Evolutionary conservation across 2,113 vertebrate genomes (phyloP), one percentile per base, ranked within the genome.

Genomic region (Blennius ocellaris): DNA sequence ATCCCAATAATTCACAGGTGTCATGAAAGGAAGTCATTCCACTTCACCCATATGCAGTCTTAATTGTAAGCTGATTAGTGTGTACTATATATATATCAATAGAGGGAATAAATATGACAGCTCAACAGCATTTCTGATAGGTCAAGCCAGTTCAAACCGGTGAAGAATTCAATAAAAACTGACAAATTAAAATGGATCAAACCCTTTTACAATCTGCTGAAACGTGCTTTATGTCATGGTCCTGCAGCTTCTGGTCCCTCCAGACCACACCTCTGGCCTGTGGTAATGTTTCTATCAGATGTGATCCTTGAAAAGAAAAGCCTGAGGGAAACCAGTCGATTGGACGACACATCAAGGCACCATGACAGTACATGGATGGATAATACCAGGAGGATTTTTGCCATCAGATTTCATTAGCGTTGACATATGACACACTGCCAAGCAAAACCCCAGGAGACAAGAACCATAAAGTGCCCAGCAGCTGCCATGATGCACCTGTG

Each of bases 301-400:
- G 59, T 49, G 71, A 73, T 81, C 71, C 52, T 63, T 66, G 48
- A 64, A 68, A 84, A 65, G 39, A 63, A 73, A 71, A 69, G 58
- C 81, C 77, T 40, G 76, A 69, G 70, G 71, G 68, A 77, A 50
- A 78, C 37, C 51, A 61, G 50, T 17, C 60, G 60, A 80, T 89
- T 61, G 72, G 63, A 85, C 78, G 62, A 70, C 21, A 38, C 82
- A 82, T 78, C n/a, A 63, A 76, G 65, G 81, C 43, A 80, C 69
- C 67, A 43, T 80, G 76, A 81, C 76, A 78, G 50, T 51, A 66
- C 59, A 21, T 70, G 41, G 70, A 70, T 45, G 76, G 73, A 74
- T 76, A 64, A 56, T 44, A 73, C 64, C 79, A 82, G 60, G 36
- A 63, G 75, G 70, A 80, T 9, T 30, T 60, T 17, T 40, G 44